These are phyloP conservation scores for Mus musculus DNA, from an alignment of 2,113 vertebrate genomes.

Conservation along the genomic window DNA sequence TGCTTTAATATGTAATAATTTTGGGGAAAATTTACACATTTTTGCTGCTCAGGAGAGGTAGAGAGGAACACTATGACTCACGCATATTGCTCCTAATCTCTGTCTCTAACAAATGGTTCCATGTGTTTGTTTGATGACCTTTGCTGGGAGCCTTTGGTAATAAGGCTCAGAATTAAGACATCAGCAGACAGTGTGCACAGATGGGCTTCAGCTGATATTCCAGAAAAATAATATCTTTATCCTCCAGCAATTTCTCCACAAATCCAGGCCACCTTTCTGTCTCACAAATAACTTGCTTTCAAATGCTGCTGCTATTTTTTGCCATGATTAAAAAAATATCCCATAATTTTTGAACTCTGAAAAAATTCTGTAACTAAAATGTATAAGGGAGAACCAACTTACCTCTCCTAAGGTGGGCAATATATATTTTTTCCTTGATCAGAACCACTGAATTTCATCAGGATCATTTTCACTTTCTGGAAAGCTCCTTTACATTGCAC, in stretches of 20 bases:
- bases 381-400: not conserved
- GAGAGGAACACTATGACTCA: conserved; percentile 26
- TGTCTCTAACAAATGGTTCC: conserved; percentile 42
- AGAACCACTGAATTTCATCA: conserved; percentile 1
- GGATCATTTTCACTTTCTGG: conserved; percentile 51
- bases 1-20: conserved; percentile 43
- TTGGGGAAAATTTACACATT: conserved; percentile 55
- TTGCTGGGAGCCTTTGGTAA: conserved; percentile 73
- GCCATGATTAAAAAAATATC: conserved; percentile 66
- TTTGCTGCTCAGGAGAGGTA: not conserved
- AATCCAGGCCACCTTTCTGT: conserved; percentile 39
- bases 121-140: conserved; percentile 62
- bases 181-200: conserved; percentile 51
- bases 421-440: not conserved
- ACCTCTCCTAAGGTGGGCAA: conserved; percentile 22
- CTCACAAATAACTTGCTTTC: conserved; percentile 58
- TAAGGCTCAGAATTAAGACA: conserved; percentile 68
- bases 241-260: conserved; percentile 57
- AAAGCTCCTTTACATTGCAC: not conserved
- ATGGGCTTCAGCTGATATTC: conserved; percentile 58
- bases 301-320: conserved; percentile 51
- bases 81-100: conserved; percentile 57
- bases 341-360: conserved; percentile 46
- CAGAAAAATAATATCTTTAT: conserved; percentile 59
- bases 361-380: conserved; percentile 49